Evolutionary conservation across 2,888 invertebrate genomes (phyloP).

Genomic region (Leptopilina drosophilae): DNA sequence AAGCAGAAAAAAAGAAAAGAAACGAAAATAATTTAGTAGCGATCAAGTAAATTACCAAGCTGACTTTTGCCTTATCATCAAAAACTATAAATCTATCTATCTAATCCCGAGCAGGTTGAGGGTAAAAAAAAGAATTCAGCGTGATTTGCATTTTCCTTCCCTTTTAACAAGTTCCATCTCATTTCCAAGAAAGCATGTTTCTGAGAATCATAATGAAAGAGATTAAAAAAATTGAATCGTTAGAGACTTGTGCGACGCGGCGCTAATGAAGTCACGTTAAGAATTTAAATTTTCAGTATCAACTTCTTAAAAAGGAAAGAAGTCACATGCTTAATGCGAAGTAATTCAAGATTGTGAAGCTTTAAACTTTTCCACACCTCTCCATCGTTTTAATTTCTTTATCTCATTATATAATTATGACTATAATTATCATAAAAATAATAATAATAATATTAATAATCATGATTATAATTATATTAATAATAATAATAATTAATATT

Average conservation of each 20-base stretch:
- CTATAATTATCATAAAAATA: too few relatives aligned
- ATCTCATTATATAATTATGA: not conserved
- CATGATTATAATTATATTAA: too few relatives aligned
- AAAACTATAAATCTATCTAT: not conserved
- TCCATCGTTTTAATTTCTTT: not conserved
- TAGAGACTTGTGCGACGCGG: constrained; percentile 28
- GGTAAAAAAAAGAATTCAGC: not conserved
- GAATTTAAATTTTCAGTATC: constrained; percentile 36
- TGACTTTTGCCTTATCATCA: constrained; percentile 4
- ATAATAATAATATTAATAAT: not conserved
- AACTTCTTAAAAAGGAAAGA: constrained; percentile 9
- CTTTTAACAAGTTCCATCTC: constrained; percentile 13
- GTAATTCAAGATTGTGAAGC: constrained; percentile 18
- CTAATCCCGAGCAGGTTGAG: not conserved
- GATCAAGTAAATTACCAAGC: not conserved
- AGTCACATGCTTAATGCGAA: constrained; percentile 17
- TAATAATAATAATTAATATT: too few relatives aligned
- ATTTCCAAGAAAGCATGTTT: constrained; percentile 27
- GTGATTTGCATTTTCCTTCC: constrained; percentile 6
- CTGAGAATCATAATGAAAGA: constrained; percentile 15
- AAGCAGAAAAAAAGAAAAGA: too few relatives aligned
- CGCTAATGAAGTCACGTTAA: constrained; percentile 39
- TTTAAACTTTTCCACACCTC: constrained; percentile 19
- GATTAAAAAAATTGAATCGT: constrained; percentile 37
- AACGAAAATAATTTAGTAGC: too few relatives aligned